Conservation (phyloP, 2,888 invertebrate genomes). For the Monochamus alternatus region DNA sequence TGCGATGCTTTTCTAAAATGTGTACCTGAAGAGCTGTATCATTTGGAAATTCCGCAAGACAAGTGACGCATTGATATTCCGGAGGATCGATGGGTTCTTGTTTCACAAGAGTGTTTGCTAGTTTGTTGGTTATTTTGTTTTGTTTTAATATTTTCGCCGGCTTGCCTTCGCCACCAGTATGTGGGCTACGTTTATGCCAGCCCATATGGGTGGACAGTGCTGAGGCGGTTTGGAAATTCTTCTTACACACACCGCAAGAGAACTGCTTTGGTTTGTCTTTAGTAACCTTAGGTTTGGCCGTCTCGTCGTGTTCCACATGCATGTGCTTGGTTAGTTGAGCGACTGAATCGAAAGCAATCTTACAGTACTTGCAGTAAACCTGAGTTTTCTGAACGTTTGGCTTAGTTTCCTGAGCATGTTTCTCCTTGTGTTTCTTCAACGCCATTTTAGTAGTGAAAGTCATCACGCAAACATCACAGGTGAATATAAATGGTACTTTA, state of each 20-base stretch:
- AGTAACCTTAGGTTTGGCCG: constrained; percentile 48
- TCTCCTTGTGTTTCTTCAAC: constrained; percentile 68
- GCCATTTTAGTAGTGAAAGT: constrained; percentile 68
- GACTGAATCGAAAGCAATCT: constrained; percentile 61
- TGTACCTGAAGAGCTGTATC: constrained; percentile 68
- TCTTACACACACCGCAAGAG: constrained; percentile 78
- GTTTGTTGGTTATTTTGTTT: constrained; percentile 36
- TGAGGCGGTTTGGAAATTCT: constrained; percentile 74
- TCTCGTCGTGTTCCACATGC: constrained; percentile 63
- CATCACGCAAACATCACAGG: constrained; percentile 70
- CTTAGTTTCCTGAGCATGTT: constrained; percentile 57
- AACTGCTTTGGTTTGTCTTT: constrained; percentile 61
- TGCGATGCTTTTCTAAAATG: constrained; percentile 66
- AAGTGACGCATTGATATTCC: constrained; percentile 62
- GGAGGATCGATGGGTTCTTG: constrained; percentile 59
- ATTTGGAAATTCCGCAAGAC: constrained; percentile 61
- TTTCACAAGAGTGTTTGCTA: constrained; percentile 38
- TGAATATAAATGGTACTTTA: constrained; percentile 60
- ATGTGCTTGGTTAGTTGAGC: constrained; percentile 63
- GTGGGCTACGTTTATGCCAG: constrained; percentile 73
- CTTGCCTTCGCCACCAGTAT: constrained; percentile 59
- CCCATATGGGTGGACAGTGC: constrained; percentile 78
- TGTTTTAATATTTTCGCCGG: constrained; percentile 69
- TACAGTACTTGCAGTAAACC: constrained; percentile 66
- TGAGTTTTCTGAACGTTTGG: constrained; percentile 30